Conservation (phyloP, 2,888 invertebrate species). For the Hybos culiciformis region DNA sequence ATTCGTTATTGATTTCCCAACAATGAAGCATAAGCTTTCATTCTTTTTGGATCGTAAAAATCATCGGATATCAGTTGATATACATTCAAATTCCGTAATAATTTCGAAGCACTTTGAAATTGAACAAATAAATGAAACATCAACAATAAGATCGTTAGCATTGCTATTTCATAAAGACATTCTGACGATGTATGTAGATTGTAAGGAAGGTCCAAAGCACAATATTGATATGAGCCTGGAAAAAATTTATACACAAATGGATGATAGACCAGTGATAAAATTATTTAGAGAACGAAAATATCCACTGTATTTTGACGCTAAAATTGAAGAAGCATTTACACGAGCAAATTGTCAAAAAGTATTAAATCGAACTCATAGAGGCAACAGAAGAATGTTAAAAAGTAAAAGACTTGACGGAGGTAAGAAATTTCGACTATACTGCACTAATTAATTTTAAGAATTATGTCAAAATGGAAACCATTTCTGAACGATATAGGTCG, state of each 20-base stretch:
- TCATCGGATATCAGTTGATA: slow-evolving; percentile 32
- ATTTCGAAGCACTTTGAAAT: slow-evolving; percentile 34
- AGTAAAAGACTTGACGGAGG: slow-evolving; percentile 33
- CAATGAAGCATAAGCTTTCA: slow-evolving; percentile 34
- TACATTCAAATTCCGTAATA: slow-evolving; percentile 29
- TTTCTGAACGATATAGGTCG: too few relatives aligned
- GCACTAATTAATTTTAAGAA: not conserved
- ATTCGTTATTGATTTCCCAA: slow-evolving; percentile 37
- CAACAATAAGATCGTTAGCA: slow-evolving; percentile 34
- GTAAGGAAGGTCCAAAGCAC: slow-evolving; percentile 30
- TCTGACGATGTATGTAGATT: slow-evolving; percentile 31
- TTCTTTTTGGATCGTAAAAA: slow-evolving; percentile 36
- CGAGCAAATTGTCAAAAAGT: slow-evolving; percentile 36
- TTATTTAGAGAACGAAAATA: slow-evolving; percentile 35
- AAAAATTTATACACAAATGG: slow-evolving; percentile 35
- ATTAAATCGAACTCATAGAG: slow-evolving; percentile 24
- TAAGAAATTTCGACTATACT: slow-evolving; percentile 14
- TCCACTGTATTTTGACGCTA: slow-evolving; percentile 33
- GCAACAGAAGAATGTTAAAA: slow-evolving; percentile 30
- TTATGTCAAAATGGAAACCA: too few relatives aligned
- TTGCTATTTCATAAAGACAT: slow-evolving; percentile 31
- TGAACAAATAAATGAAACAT: slow-evolving; percentile 34
- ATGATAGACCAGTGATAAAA: slow-evolving; percentile 33
- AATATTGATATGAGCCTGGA: slow-evolving; percentile 32
- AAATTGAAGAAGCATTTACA: slow-evolving; percentile 31